Evolutionary conservation across 2,797 vertebrate species (phyloP).

Genomic region (Balearica regulorum): DNA sequence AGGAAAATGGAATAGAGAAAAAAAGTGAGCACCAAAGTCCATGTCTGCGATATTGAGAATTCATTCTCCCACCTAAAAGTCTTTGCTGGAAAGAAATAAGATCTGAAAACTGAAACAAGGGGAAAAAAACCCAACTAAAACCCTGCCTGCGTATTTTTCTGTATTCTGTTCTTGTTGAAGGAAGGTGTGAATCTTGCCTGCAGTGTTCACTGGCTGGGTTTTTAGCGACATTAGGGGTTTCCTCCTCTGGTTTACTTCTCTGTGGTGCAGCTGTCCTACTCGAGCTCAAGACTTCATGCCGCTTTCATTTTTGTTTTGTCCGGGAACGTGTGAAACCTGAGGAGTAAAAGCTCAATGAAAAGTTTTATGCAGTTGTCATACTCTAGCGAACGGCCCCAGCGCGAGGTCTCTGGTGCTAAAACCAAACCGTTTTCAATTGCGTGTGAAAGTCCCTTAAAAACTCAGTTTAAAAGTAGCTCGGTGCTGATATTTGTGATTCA

Average conservation of each 20-base stretch:
- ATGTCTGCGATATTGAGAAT: not conserved
- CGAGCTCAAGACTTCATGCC: not conserved
- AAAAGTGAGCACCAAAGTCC: not conserved
- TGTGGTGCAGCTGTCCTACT: not conserved
- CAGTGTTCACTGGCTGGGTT: accelerated
- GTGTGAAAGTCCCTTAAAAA: not conserved
- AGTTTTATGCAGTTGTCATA: not conserved
- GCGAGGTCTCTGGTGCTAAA: not conserved
- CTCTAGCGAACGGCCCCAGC: not conserved
- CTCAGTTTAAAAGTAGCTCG: not conserved
- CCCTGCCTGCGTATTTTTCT: not conserved
- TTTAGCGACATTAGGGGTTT: not conserved
- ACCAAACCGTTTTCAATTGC: accelerated
- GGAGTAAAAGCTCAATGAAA: not conserved
- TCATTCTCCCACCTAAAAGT: not conserved
- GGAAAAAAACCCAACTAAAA: accelerated
- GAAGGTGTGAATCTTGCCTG: not conserved
- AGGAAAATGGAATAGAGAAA: not conserved
- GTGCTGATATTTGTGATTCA: not conserved
- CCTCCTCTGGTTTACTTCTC: not conserved
- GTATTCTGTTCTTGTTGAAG: not conserved
- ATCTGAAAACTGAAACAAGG: not conserved
- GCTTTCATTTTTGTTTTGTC: not conserved
- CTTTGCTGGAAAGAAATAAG: not conserved
- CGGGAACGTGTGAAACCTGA: not conserved